Conservation (phyloP, 2,797 vertebrate species). For the Enteromius viviparus region DNA sequence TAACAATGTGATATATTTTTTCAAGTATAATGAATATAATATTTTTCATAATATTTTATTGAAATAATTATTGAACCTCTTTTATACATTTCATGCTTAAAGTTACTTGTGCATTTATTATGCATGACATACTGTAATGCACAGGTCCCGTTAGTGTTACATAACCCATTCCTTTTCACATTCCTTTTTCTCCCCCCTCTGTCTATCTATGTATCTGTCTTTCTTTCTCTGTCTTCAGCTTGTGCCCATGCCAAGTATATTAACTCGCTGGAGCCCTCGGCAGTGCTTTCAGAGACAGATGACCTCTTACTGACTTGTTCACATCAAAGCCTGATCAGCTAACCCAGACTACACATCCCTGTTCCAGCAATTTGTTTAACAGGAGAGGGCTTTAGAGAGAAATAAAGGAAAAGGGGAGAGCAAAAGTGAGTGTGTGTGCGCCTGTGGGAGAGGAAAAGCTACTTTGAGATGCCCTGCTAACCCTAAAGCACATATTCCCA, state of each 20-base stretch:
- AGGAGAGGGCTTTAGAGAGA: conserved; percentile 70
- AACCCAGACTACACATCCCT: conserved; percentile 72
- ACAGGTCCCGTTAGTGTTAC: not conserved
- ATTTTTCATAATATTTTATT: not conserved
- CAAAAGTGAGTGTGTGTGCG: conserved; percentile 21
- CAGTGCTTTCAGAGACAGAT: conserved; percentile 71
- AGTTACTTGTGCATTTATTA: not conserved
- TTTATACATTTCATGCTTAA: not conserved
- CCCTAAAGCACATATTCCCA: conserved; percentile 44
- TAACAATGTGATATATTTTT: not conserved
- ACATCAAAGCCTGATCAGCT: conserved; percentile 79
- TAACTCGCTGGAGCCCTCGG: conserved; percentile 61
- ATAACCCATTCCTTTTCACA: not conserved
- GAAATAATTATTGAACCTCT: not conserved
- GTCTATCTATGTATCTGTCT: conserved; percentile 23
- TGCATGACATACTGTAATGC: not conserved
- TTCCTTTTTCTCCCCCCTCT: not conserved
- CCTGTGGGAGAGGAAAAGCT: conserved; percentile 11
- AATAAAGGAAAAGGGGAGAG: conserved; percentile 68
- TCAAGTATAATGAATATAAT: not conserved
- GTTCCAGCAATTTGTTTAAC: conserved; percentile 78
- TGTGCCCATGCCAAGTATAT: conserved; percentile 61
- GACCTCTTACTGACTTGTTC: conserved; percentile 76
- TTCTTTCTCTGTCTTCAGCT: conserved; percentile 44
- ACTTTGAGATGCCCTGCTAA: conserved; percentile 38